Base-by-base conservation (phyloP, 2,113 vertebrate species). In the Pycnonotus jocosus region DNA sequence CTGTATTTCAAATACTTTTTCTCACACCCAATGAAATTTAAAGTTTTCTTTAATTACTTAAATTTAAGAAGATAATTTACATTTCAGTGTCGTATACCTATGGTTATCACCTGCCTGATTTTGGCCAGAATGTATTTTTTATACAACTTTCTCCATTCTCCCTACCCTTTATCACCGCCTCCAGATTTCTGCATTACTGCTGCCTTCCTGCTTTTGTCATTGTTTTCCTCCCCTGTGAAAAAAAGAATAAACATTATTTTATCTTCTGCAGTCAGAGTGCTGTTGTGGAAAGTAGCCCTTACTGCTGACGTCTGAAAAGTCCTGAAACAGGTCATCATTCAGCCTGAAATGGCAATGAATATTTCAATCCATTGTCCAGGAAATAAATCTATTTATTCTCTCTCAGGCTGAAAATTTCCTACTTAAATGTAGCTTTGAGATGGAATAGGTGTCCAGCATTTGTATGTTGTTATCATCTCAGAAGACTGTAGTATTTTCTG, bases 131-230 rank as follows among this genome's bases (percentile, higher is more conserved):
- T 58, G 31, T 31, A 56, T 95, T 87, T 95, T 92, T 74, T 92
- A n/a, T 90, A 57, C 69, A 92, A 69, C 64, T 88, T 95, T 79
- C 62, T 90, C 65, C 42, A 44, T 94, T 95, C 38, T 94, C 66
- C 38, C 6, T 66, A 31, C 47, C 31, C 74, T 86, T 90, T 93
- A 83, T 94, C 90, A 88, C 84, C n/a, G 62, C 48, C n/a, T 90
- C 87, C 93, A 94, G 76, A 86, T 90, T 86, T 93, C 56, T 95
- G 66, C 54, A 61, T 88, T 90, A 69, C 58, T 83, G 74, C 81
- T 95, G 88, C 79, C 81, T 96, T 97, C 92, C 93, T 93, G 85
- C 90, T 97, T 96, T 96, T 96, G 93, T 95, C 82, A 78, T 85
- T 90, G 64, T 93, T 96, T 91, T 88, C 93, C 88, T 93, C 54